Evolutionary conservation across 2,888 invertebrate species (phyloP).

Genomic region (Uloborus plumipes): DNA sequence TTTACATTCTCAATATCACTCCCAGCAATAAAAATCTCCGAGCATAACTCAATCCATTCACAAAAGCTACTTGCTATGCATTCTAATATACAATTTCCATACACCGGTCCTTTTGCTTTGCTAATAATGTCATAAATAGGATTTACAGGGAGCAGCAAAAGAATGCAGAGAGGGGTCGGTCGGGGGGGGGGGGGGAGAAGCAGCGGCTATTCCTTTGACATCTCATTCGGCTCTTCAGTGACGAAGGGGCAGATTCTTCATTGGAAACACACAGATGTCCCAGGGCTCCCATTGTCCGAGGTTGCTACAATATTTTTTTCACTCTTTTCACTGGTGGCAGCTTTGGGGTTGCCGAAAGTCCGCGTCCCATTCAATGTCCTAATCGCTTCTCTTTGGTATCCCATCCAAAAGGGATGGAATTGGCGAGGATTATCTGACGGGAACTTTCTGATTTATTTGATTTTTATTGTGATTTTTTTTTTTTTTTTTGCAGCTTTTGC

Average conservation of each 20-base stretch:
- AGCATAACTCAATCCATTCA: too few species aligned
- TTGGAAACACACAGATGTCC: slow-evolving; percentile 60
- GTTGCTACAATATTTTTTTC: slow-evolving; percentile 42
- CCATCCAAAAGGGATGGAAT: slow-evolving; percentile 4
- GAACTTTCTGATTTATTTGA: too few species aligned
- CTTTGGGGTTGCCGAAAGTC: slow-evolving; percentile 43
- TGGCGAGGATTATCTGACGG: slow-evolving; percentile 11
- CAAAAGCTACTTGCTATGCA: too few species aligned
- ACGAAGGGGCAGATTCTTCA: slow-evolving; percentile 24
- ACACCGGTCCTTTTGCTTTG: slow-evolving; percentile 14
- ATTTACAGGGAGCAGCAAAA: slow-evolving; percentile 11
- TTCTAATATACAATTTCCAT: too few species aligned
- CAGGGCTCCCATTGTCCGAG: slow-evolving; percentile 35
- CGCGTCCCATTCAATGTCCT: slow-evolving; percentile 33
- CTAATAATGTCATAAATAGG: slow-evolving; percentile 48
- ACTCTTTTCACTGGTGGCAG: slow-evolving; percentile 15
- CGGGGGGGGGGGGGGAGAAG: neutral
- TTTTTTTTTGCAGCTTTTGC: too few species aligned
- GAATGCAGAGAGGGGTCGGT: slow-evolving; percentile 2
- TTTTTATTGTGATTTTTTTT: too few species aligned
- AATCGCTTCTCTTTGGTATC: slow-evolving; percentile 38
- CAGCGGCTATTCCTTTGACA: slow-evolving; percentile 55
- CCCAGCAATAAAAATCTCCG: too few species aligned
- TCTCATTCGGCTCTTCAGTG: slow-evolving; percentile 46
- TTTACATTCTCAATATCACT: too few species aligned